phyloP scores from a whole-genome alignment of 1,140 invertebrate genomes.

The Aphidius ervi region DNA sequence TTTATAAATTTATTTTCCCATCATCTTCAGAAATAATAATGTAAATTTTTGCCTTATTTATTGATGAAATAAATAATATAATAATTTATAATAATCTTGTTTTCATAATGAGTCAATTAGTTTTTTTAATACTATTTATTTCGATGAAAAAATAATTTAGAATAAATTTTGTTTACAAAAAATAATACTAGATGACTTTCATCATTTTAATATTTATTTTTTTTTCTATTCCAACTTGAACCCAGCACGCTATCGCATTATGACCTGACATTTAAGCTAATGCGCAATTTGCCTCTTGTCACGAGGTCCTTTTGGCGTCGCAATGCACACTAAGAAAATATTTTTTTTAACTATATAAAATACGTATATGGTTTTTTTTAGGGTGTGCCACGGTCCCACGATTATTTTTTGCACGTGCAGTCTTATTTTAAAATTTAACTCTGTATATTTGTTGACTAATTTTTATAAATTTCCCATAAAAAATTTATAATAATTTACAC shows the following conservation, averaged over 20 bases:
- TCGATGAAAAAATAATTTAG: too few species aligned
- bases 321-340: conserved; percentile 10
- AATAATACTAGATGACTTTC: background rate
- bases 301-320: conserved; percentile 24
- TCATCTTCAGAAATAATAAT: too few species aligned
- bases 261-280: conserved; percentile 25
- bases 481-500: too few species aligned
- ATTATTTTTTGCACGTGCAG: conserved; percentile 18
- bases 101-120: too few species aligned
- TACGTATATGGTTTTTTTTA: conserved; percentile 12
- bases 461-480: background rate
- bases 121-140: too few species aligned
- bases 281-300: conserved; percentile 28
- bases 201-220: background rate
- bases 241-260: conserved; percentile 2
- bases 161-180: too few species aligned
- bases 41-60: too few species aligned
- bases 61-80: too few species aligned
- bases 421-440: conserved; percentile 1
- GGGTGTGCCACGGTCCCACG: conserved; percentile 23
- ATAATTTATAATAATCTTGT: too few species aligned
- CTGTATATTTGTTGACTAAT: too few species aligned
- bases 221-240: conserved; percentile 3
- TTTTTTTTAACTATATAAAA: conserved; percentile 4
- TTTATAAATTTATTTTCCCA: too few species aligned